Conservation (phyloP, 2,113 vertebrate species). For the Apus apus region DNA sequence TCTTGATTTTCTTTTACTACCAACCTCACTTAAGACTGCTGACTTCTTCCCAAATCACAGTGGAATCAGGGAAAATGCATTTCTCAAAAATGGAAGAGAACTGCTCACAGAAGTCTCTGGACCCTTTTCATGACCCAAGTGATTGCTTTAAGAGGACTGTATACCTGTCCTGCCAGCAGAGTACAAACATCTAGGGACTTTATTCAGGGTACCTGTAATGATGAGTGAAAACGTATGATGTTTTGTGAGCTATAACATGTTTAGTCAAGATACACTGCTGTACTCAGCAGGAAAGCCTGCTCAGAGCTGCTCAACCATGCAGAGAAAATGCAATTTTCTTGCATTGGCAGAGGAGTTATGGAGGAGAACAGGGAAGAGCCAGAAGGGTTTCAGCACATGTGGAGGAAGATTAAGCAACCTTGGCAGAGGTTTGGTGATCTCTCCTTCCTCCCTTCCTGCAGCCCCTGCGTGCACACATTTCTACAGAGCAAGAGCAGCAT, state of each 20-base stretch:
- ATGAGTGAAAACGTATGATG: not conserved
- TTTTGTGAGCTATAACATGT: conserved; percentile 16
- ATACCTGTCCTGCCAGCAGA: not conserved
- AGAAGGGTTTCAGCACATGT: not conserved
- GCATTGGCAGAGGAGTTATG: not conserved
- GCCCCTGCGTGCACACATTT: not conserved
- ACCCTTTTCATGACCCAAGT: not conserved
- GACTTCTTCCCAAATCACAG: not conserved
- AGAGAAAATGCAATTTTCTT: not conserved
- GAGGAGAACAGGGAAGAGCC: not conserved
- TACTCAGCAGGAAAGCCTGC: not conserved
- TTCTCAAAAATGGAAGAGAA: not conserved
- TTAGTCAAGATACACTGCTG: conserved; percentile 14
- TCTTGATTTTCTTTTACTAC: not conserved
- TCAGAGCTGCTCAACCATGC: conserved; percentile 23
- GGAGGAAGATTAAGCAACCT: not conserved
- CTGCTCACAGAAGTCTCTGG: not conserved
- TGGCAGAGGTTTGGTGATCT: not conserved
- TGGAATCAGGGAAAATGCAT: not conserved
- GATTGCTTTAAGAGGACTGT: not conserved
- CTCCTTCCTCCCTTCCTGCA: not conserved
- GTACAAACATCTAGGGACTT: not conserved
- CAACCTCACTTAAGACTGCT: not conserved
- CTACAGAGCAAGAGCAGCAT: not conserved
- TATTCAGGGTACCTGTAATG: not conserved